Conservation (phyloP, 2,888 invertebrate genomes). For the Electrophaes corylata region DNA sequence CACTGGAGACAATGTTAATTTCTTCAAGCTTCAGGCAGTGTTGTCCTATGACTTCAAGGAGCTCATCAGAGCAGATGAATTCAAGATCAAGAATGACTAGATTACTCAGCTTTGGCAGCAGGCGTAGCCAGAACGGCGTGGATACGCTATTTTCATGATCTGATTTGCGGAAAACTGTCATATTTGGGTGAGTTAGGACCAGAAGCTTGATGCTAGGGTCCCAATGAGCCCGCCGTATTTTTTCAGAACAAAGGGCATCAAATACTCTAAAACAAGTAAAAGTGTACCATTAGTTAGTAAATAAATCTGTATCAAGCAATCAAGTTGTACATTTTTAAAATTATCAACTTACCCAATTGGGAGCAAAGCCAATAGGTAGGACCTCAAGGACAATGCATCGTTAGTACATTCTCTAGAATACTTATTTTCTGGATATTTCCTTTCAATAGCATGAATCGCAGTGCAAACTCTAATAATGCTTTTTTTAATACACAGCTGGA, state of each 20-base stretch:
- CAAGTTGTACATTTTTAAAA: too few species aligned
- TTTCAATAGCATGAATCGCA: constrained; percentile 69
- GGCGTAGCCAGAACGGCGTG: constrained; percentile 70
- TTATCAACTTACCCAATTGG: constrained; percentile 82
- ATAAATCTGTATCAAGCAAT: too few species aligned
- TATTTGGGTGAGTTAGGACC: constrained; percentile 73
- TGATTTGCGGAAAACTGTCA: constrained; percentile 76
- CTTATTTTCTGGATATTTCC: constrained; percentile 65
- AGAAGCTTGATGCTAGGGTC: constrained; percentile 75
- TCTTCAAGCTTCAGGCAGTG: constrained; percentile 72
- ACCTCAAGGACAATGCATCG: constrained; percentile 63
- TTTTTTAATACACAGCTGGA: constrained; percentile 69
- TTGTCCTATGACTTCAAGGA: constrained; percentile 70
- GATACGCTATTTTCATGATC: constrained; percentile 75
- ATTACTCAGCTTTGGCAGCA: constrained; percentile 63
- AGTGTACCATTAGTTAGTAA: too few species aligned
- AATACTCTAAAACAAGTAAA: constrained; percentile 75
- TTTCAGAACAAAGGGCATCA: constrained; percentile 78
- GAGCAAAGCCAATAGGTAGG: constrained; percentile 65
- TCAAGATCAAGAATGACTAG: constrained; percentile 75
- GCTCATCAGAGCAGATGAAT: constrained; percentile 80
- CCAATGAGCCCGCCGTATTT: constrained; percentile 70
- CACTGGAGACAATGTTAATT: constrained; percentile 77
- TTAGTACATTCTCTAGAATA: constrained; percentile 62
- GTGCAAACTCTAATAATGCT: constrained; percentile 72